phyloP scores from a whole-genome alignment of 2,113 vertebrate genomes.

The Calyptommatus sinebrachiatus region DNA sequence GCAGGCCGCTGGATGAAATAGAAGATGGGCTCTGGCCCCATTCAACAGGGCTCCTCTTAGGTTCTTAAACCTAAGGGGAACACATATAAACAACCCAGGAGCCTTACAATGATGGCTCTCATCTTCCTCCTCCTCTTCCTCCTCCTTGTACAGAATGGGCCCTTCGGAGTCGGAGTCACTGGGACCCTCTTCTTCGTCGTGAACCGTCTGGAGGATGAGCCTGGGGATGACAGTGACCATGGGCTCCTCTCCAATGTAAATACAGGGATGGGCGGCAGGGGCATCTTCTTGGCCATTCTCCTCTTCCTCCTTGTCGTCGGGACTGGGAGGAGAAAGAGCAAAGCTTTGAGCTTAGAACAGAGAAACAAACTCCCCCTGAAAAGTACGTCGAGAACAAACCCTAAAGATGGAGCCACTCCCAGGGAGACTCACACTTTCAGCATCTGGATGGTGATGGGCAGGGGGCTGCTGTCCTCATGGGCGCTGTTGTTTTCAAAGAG shows the following conservation, averaged over 20 bases:
- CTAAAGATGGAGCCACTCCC: not conserved
- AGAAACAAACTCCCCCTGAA: no score
- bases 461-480: conserved; percentile 74
- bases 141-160: conserved; percentile 88
- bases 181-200: conserved; percentile 78
- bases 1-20: no score
- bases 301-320: conserved; percentile 88
- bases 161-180: conserved; percentile 94
- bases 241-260: conserved; percentile 76
- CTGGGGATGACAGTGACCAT: conserved; percentile 80
- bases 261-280: conserved; percentile 62
- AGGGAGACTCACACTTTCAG: conserved; percentile 89
- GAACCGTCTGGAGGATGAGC: conserved; percentile 75
- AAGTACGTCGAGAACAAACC: no score
- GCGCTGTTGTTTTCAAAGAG: conserved; percentile 86
- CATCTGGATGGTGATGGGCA: conserved; percentile 92
- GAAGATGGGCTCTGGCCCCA: no score
- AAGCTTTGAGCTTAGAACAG: conserved; percentile 31
- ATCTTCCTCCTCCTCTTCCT: conserved; percentile 91
- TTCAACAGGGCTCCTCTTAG: no score
- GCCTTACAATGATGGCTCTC: conserved; percentile 79
- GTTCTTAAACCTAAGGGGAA: no score
- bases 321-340: conserved; percentile 63
- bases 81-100: conserved; percentile 5
- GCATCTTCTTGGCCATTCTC: conserved; percentile 82